A percentile compares a stretch with the other conserved stretches of the same genome.
These are phyloP conservation scores for Onychomys leucogaster DNA, from an alignment of 2,797 vertebrate species.

Conservation along the genomic window DNA sequence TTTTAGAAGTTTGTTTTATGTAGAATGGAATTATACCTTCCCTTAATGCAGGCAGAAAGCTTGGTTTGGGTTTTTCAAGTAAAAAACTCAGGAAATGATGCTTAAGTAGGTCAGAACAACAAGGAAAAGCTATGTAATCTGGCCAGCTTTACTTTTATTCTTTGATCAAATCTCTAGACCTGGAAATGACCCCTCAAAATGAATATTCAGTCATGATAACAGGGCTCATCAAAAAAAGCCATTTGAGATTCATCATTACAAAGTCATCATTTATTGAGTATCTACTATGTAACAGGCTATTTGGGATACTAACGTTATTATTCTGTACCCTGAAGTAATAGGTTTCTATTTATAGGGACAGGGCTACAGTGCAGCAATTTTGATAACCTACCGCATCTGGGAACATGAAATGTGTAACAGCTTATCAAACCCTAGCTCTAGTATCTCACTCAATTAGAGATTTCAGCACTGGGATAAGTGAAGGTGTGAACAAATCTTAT, in stretches of 20 bases:
- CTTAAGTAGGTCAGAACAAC: constrained; percentile 42
- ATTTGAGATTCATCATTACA: constrained; percentile 60
- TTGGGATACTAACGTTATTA: constrained; percentile 58
- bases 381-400: constrained; percentile 43
- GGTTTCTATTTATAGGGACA: constrained; percentile 67
- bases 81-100: constrained; percentile 10
- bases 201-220: constrained; percentile 58
- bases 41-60: constrained; percentile 27
- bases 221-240: constrained; percentile 42
- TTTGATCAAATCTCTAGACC: constrained; percentile 50
- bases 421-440: constrained; percentile 54
- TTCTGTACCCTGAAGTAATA: constrained; percentile 55
- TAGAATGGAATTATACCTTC: constrained; percentile 35
- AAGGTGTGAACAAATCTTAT: constrained; percentile 39
- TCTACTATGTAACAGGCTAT: constrained; percentile 60
- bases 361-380: not conserved
- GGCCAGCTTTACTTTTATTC: not conserved
- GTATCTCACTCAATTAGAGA: constrained; percentile 61
- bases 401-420: constrained; percentile 48
- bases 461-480: constrained; percentile 26
- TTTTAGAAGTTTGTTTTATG: not conserved
- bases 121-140: constrained; percentile 22
- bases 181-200: constrained; percentile 26
- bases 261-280: constrained; percentile 71
- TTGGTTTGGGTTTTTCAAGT: not conserved